phyloP scores from a whole-genome alignment of 2,888 invertebrate genomes.

The Pristionchus exspectatus region DNA sequence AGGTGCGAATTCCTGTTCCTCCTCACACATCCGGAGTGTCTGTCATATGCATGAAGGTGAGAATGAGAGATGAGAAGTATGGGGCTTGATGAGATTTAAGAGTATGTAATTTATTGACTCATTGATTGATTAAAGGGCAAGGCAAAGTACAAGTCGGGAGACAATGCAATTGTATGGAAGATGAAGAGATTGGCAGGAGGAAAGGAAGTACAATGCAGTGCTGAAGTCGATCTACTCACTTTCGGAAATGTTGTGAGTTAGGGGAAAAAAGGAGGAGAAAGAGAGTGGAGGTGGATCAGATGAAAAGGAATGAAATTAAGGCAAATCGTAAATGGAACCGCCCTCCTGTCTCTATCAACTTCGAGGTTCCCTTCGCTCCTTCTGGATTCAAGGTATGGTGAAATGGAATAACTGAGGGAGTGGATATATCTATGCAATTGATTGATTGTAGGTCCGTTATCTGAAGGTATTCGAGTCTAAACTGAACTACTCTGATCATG shows the following conservation, averaged over 20 bases:
- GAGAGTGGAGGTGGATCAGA: not conserved
- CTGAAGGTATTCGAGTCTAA: slow-evolving; percentile 99
- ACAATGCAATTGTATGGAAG: slow-evolving; percentile 98
- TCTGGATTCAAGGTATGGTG: slow-evolving; percentile 96
- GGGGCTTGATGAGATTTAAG: not conserved
- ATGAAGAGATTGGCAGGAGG: slow-evolving; percentile 89
- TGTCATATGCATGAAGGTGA: slow-evolving; percentile 91
- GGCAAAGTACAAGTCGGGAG: slow-evolving; percentile 98
- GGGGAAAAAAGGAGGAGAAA: not conserved
- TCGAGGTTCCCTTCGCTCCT: slow-evolving; percentile 98
- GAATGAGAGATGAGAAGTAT: not conserved
- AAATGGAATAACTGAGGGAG: too few species aligned
- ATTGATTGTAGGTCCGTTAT: slow-evolving; percentile 87
- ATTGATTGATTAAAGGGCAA: slow-evolving; percentile 83
- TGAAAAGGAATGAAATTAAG: slow-evolving; percentile 67
- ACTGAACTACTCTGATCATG: slow-evolving; percentile 99
- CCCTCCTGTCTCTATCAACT: slow-evolving; percentile 99
- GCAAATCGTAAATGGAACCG: slow-evolving; percentile 95
- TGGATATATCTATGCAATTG: too few species aligned
- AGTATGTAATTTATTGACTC: not conserved
- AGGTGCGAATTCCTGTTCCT: slow-evolving; percentile 93
- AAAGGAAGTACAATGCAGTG: slow-evolving; percentile 99
- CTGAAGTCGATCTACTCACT: slow-evolving; percentile 97
- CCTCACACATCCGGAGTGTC: slow-evolving; percentile 98
- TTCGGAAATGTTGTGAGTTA: slow-evolving; percentile 87